phyloP scores from a whole-genome alignment of 2,797 vertebrate species.

The Gymnoscopelus braueri region DNA sequence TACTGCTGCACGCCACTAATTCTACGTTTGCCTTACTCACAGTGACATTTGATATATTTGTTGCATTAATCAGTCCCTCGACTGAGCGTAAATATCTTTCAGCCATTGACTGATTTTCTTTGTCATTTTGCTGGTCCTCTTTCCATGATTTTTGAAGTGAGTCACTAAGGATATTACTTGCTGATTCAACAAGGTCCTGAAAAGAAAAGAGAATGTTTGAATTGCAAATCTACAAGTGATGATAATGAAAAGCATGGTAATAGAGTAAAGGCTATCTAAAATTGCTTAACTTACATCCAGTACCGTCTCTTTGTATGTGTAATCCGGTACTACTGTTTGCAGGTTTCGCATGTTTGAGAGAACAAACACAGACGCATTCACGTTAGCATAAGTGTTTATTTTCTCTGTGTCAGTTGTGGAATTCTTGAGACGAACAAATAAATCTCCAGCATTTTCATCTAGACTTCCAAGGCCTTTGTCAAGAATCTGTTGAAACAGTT shows the following conservation, averaged over 20 bases:
- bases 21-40: constrained; percentile 47
- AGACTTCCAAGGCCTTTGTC: constrained; percentile 62
- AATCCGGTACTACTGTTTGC: fast-evolving
- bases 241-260: not conserved
- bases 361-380: constrained; percentile 51
- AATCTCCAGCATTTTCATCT: fast-evolving
- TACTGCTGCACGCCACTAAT: not conserved
- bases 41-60: fast-evolving
- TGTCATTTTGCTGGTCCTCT: fast-evolving
- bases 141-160: constrained; percentile 22
- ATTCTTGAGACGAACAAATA: constrained; percentile 43
- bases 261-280: constrained; percentile 2
- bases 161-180: constrained; percentile 69
- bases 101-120: not conserved
- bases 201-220: constrained; percentile 35
- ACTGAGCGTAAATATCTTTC: constrained; percentile 52
- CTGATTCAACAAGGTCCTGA: constrained; percentile 67
- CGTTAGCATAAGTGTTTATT: constrained; percentile 53
- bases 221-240: not conserved
- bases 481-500: constrained; percentile 57
- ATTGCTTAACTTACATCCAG: constrained; percentile 56
- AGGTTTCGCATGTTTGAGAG: not conserved
- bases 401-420: not conserved
- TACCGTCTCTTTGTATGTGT: fast-evolving
- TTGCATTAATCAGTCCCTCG: constrained; percentile 28